These are phyloP conservation scores for Esox niger DNA, from an alignment of 2,113 vertebrate species.

Conservation along the genomic window DNA sequence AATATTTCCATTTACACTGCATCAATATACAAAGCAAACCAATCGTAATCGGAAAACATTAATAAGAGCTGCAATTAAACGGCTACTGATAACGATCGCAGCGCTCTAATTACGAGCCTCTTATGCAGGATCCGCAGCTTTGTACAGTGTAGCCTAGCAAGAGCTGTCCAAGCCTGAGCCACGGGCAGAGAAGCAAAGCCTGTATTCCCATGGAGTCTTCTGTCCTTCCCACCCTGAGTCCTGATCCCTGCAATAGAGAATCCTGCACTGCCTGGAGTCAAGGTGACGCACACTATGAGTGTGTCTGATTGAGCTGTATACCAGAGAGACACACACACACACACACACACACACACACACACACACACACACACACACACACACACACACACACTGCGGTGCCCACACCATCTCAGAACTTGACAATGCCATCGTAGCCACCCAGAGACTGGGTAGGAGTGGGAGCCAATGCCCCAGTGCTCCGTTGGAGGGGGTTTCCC, in stretches of 20 bases:
- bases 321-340: constrained; percentile 5
- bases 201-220: constrained; percentile 23
- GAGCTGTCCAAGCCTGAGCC: constrained; percentile 17
- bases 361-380: constrained; percentile 9
- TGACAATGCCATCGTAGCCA: background rate
- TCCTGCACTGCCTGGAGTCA: background rate
- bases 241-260: constrained; percentile 18
- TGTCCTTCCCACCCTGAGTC: constrained; percentile 15
- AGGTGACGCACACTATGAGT: constrained; percentile 14
- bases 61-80: constrained; percentile 25
- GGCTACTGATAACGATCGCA: constrained; percentile 34
- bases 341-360: constrained; percentile 11
- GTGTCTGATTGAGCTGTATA: constrained; percentile 10
- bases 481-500: constrained; percentile 36
- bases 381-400: constrained; percentile 6
- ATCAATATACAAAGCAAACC: constrained; percentile 29
- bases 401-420: background rate
- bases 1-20: constrained; percentile 24
- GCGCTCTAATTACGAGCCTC: constrained; percentile 43
- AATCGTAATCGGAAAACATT: constrained; percentile 36
- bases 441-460: background rate
- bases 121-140: constrained; percentile 27
- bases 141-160: constrained; percentile 1
- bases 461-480: constrained; percentile 31
- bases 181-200: constrained; percentile 13